These are phyloP conservation scores for Lepidocyrtinus sp. DNA, from an alignment of 2,888 invertebrate species.

Conservation along the genomic window DNA sequence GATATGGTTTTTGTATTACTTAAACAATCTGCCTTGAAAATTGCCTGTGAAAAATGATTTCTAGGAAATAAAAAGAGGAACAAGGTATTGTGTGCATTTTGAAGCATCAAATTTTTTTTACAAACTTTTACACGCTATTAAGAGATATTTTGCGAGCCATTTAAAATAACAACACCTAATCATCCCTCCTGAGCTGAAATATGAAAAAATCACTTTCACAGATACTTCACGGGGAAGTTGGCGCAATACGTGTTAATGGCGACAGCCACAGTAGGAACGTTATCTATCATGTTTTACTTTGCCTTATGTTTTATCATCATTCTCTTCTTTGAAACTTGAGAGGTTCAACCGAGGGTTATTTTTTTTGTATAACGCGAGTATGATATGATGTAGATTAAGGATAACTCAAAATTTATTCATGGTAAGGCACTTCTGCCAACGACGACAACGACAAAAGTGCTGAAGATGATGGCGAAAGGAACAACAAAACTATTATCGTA, in stretches of 20 bases:
- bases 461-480: constrained; percentile 21
- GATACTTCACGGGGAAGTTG: not conserved
- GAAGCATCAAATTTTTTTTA: not conserved
- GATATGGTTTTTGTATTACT: not conserved
- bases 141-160: not conserved
- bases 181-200: not conserved
- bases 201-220: not conserved
- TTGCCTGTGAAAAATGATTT: not conserved
- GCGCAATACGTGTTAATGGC: not conserved
- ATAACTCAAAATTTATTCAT: constrained; percentile 27
- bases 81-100: no score
- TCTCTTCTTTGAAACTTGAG: not conserved
- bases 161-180: not conserved
- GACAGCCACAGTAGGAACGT: not conserved
- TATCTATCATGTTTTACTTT: not conserved
- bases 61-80: not conserved
- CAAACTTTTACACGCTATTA: not conserved
- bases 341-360: not conserved
- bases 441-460: not conserved
- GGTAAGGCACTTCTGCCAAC: constrained; percentile 17
- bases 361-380: not conserved
- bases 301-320: not conserved
- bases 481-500: constrained; percentile 22
- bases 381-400: constrained; percentile 1
- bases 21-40: not conserved